Evolutionary conservation across 2,797 vertebrate genomes (phyloP), one percentile per base, ranked within the genome.

Genomic region (Babyrousa celebensis): DNA sequence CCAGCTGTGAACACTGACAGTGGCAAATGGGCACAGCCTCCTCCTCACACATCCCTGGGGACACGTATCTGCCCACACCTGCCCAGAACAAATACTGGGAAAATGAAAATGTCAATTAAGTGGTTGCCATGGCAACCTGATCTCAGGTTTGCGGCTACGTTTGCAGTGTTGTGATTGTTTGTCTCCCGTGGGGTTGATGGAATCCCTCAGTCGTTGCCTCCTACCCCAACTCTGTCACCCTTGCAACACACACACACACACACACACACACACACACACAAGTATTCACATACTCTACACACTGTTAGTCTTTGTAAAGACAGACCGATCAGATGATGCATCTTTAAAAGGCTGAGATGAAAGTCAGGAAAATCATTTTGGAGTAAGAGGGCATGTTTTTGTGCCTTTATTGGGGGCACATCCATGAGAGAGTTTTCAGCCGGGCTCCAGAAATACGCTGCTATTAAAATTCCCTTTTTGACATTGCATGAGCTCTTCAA

Each of bases 81-180:
- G 90, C 65, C 94, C 78, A n/a, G 92, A 97, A 91, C 85, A 83
- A 94, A 97, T 67, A 92, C 92, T 68, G 21, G 54, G 88, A 56
- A 97, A 96, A 91, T 70, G 91, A 68, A 95, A 94, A 95, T 91
- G 96, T 95, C 97, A 91, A 72, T 97, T 95, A 97, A 85, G n/a
- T 10, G 36, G 96, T 97, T 97, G 90, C 94, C 56, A 48, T 58
- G 72, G 96, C 94, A 97, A 96, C 96, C 25, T 4, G 1, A 63
- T n/a, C 74, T 90, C 92, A 0, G 77, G 82, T 93, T 91, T 67
- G 85, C 65, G 1, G 77, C 85, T 87, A 65, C 18, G 8, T 80
- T 90, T 56, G 54, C 92, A 48, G 68, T 20, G 25, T 52, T 29
- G 65, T 40, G 58, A 40, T 78, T 10, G 12, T 65, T 71, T 84